Evolutionary conservation across 1,140 invertebrate genomes (phyloP).

Genomic region (Aphis gossypii): DNA sequence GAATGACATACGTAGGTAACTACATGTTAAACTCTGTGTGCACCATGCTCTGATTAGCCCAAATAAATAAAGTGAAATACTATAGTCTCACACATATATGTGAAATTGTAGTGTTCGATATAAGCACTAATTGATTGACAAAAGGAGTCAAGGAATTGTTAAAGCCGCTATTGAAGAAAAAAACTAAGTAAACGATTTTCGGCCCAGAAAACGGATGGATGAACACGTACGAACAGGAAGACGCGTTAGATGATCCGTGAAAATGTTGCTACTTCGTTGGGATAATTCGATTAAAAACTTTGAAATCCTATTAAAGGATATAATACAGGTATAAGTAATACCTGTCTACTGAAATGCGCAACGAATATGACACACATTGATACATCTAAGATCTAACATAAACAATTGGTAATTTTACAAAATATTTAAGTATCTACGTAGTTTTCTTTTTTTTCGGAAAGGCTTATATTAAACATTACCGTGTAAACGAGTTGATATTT

Average conservation of each 20-base stretch:
- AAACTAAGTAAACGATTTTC: conserved; percentile 1
- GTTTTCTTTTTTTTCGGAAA: neutral
- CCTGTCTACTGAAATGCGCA: neutral
- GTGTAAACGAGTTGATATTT: neutral
- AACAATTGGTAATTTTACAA: neutral
- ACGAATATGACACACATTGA: neutral
- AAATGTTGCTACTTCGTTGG: neutral
- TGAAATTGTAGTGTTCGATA: neutral
- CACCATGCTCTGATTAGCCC: conserved; percentile 44
- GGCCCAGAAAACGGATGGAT: conserved; percentile 35
- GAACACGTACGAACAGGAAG: conserved; percentile 15
- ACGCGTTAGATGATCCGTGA: conserved; percentile 22
- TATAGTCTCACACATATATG: neutral
- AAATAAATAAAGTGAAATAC: conserved; percentile 1
- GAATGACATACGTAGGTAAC: neutral
- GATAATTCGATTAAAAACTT: conserved; percentile 19
- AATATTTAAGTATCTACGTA: neutral
- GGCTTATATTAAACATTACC: neutral
- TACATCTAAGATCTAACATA: neutral
- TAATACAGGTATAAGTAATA: neutral
- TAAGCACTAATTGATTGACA: conserved; percentile 8
- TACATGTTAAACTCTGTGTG: neutral
- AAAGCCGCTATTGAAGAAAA: neutral
- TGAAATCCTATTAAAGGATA: neutral
- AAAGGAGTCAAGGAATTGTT: neutral